Evolutionary conservation across 2,888 invertebrate genomes (phyloP), one percentile per base, ranked within the genome.

Genomic region (Lymantria monacha): DNA sequence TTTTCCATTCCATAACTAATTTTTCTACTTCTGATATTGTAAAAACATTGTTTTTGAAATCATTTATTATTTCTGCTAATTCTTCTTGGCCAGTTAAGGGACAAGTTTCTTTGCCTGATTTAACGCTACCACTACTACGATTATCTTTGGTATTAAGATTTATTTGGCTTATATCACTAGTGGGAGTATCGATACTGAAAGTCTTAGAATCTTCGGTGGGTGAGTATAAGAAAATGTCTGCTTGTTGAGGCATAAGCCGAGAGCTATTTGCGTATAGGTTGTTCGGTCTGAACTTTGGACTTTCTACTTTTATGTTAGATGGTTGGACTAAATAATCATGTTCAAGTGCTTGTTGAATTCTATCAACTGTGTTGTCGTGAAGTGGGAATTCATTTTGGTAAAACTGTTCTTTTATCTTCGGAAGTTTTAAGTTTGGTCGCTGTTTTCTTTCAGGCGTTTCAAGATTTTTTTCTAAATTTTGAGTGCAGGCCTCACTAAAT

Each of bases 11-110:
- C 79, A 96, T 95, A 0, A 97, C 97, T 46, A 97, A 87, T 65
- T 95, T 94, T 79, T 97, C 97, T 0, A 97, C 96, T 86, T 97
- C 96, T 0, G 94, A 93, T 72, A 97, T 96, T 0, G 96, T 95
- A 63, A 96, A 95, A 3, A 97, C 96, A 73, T 97, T 96, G 72
- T 97, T 97, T 80, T 97, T 97, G 72, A 96, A 97, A 72, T 97
- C 97, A 72, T 95, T 96, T 76, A 97, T 96, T 46, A 97, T 96
- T 85, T 97, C 97, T 3, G 95, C 93, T 53, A 97, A 89, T 75
- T 97, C 97, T 59, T 96, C 96, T 75, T 97, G 95, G 1, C 92
- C 92, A 0, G 87, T 90, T 5, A 86, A 69, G 1, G 88, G 87
- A 54, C 70, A 83, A n/a, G 49, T 76, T 40, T 89, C 90, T 63